Percentiles rank a stretch among this genome's conserved stretches.
Evolutionary conservation across 23 tunicate species (phyloP).

Genomic region (Styela plicata): DNA sequence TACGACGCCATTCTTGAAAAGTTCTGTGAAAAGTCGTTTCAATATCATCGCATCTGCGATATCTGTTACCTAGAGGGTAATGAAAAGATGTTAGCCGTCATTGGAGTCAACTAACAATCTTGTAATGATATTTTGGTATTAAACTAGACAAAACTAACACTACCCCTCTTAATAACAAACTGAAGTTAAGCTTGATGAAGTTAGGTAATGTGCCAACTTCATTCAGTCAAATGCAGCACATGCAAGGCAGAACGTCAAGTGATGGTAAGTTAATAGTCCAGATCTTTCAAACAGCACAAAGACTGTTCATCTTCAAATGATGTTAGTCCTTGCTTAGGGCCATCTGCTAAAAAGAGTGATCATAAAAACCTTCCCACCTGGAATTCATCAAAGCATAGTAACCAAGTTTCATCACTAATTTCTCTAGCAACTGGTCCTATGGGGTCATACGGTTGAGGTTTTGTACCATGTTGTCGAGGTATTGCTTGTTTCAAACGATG

Average conservation of each 20-base stretch:
- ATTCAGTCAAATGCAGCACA: too few species aligned
- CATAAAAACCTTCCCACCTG: constrained; percentile 52
- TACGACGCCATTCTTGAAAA: constrained; percentile 82
- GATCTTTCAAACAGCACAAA: too few species aligned
- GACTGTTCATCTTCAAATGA: too few species aligned
- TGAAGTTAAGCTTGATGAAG: too few species aligned
- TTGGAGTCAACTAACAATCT: too few species aligned
- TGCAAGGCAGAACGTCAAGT: too few species aligned
- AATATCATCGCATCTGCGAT: constrained; percentile 99
- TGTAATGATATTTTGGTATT: too few species aligned
- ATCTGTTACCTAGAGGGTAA: constrained; percentile 89
- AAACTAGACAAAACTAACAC: too few species aligned
- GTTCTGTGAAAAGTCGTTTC: constrained; percentile 88
- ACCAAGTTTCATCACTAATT: constrained; percentile 55
- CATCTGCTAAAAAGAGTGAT: background rate
- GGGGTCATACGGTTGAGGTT: constrained; percentile 76
- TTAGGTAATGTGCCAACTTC: too few species aligned
- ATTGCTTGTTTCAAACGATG: constrained; percentile 62
- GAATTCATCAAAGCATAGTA: constrained; percentile 98
- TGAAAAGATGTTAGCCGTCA: too few species aligned
- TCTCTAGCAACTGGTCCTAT: constrained; percentile 92
- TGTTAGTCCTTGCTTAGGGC: background rate
- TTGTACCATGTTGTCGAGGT: constrained; percentile 55
- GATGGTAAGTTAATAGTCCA: too few species aligned
- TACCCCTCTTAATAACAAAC: too few species aligned